Evolutionary conservation across 2,113 vertebrate species (phyloP).

Genomic region (Pteropus alecto): DNA sequence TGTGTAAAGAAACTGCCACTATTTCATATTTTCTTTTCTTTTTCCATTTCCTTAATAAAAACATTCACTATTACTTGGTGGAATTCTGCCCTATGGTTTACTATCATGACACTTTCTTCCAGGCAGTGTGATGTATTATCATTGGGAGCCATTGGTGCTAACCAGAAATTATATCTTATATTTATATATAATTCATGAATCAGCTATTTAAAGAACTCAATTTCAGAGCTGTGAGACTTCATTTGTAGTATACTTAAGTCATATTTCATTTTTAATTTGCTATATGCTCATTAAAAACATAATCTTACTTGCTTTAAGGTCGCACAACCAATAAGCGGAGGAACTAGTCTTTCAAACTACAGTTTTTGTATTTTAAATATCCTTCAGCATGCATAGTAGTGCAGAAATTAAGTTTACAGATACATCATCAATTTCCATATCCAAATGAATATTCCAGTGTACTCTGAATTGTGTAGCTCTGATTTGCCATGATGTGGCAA

Average conservation of each 20-base stretch:
- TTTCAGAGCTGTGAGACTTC: neutral
- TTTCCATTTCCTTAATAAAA: constrained; percentile 18
- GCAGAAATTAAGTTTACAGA: neutral
- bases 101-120: neutral
- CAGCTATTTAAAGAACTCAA: neutral
- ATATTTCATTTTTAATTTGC: neutral
- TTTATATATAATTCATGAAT: neutral
- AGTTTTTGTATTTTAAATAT: neutral
- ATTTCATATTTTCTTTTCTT: constrained; percentile 1
- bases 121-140: neutral
- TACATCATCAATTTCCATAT: neutral
- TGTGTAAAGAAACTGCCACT: neutral
- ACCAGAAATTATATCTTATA: neutral
- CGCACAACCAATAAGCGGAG: neutral
- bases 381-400: neutral
- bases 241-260: neutral
- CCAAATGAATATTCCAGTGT: neutral
- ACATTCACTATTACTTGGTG: neutral
- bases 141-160: neutral
- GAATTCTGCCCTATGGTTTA: neutral
- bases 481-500: neutral
- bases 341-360: neutral
- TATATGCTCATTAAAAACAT: neutral
- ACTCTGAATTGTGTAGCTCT: neutral
- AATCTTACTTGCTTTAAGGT: neutral